Evolutionary conservation across 2,888 invertebrate genomes (phyloP), one percentile per base, ranked within the genome.

Genomic region (Dromius quadrimaculatus): DNA sequence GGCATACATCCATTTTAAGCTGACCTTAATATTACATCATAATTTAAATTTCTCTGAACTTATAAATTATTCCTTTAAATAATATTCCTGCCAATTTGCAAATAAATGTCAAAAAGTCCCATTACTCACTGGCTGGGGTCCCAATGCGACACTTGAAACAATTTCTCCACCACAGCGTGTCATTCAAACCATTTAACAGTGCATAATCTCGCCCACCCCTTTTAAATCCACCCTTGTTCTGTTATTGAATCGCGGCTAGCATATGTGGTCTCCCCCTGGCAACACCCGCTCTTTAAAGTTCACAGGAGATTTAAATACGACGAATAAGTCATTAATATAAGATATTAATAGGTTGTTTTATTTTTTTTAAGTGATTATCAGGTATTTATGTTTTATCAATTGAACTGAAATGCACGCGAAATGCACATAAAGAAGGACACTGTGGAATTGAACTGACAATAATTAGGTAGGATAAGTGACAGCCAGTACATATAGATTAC

Each of bases 151-250:
- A 41, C 38, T 62, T 62, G 19, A 62, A 62, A 43, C 62, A 62
- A 62, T 62, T 62, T 62, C 62, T 62, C 41, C 41, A 62, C 62
- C 62, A 62, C 43, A 41, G 38, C 62, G 62, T 62, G 62, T 62
- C 62, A 62, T 62, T 62, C 62, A 22, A 38, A 17, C 41, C 62
- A 62, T 62, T 62, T 62, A 62, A 38, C 62, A 41, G 62, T 62
- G 62, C 62, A 62, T 62, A 62, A 62, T 34, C 23, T 41, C 41
- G 41, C 62, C 62, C 41, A 23, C 50, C 38, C 62, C 6, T 23
- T 54, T 54, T 15, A 54, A 54, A 23, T n/a, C n/a, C 47, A 8
- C 50, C 50, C 11, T 50, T 4, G n/a, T 9, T 9, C 32, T 4
- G 23, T 38, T 62, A 62, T 62, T 62, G 41, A 62, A 62, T 41